Evolutionary conservation across 2,888 invertebrate genomes (phyloP).

Genomic region (Drosophila limbata): DNA sequence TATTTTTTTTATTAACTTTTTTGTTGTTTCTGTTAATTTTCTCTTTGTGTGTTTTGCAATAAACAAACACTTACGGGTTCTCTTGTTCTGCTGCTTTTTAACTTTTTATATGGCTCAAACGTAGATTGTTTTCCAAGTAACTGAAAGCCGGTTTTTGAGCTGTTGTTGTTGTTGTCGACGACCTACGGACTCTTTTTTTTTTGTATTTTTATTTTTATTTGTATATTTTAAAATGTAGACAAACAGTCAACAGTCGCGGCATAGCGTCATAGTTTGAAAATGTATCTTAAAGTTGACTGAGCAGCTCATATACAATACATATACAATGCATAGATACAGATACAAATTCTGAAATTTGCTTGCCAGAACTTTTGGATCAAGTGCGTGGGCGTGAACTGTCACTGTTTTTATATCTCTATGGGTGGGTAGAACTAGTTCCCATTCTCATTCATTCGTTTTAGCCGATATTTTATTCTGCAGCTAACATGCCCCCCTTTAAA

Average conservation of each 20-base stretch:
- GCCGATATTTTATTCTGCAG: constrained; percentile 27
- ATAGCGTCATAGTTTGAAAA: constrained; percentile 71
- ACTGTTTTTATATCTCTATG: constrained; percentile 1
- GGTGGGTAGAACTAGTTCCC: constrained; percentile 53
- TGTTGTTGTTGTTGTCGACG: constrained; percentile 55
- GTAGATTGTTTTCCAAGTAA: constrained; percentile 77
- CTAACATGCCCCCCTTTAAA: constrained; percentile 5
- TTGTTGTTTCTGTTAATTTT: constrained; percentile 32
- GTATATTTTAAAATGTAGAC: constrained; percentile 55
- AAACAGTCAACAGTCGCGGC: constrained; percentile 61
- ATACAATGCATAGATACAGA: constrained; percentile 8
- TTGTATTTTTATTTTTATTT: constrained; percentile 4
- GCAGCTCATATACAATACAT: constrained; percentile 23
- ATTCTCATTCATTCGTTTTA: constrained; percentile 26
- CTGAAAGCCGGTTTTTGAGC: constrained; percentile 69
- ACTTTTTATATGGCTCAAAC: constrained; percentile 45
- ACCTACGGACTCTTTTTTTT: constrained; percentile 68
- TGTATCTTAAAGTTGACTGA: constrained; percentile 38
- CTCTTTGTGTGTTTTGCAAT: constrained; percentile 64
- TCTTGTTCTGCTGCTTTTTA: constrained; percentile 50
- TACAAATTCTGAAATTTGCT: constrained; percentile 40
- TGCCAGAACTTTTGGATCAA: constrained; percentile 46
- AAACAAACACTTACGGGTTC: constrained; percentile 69
- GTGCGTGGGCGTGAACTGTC: constrained; percentile 40
- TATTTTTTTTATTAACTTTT: constrained; percentile 19